Evolutionary conservation across 2,888 invertebrate genomes (phyloP).

Genomic region (Gisinianus flammeolus): DNA sequence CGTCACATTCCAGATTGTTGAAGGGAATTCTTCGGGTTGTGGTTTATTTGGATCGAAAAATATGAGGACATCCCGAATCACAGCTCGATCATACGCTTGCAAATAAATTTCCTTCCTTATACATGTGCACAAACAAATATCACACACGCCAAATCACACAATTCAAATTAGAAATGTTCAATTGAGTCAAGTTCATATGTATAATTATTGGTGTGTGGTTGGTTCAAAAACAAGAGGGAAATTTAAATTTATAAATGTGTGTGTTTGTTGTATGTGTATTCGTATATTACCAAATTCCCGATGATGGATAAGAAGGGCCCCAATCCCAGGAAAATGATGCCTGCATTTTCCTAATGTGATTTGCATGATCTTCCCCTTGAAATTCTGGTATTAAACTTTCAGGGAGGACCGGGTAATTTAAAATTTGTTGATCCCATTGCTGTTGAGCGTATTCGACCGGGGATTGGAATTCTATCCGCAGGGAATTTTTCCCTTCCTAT

Average conservation of each 20-base stretch:
- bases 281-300: slow-evolving; percentile 81
- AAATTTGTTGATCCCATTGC: slow-evolving; percentile 61
- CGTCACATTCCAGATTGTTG: slow-evolving; percentile 49
- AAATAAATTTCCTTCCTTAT: slow-evolving; percentile 74
- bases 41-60: slow-evolving; percentile 52
- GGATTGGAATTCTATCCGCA: slow-evolving; percentile 71
- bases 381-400: slow-evolving; percentile 76
- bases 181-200: too few species aligned
- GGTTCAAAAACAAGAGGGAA: too few species aligned
- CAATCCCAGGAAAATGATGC: slow-evolving; percentile 84
- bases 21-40: slow-evolving; percentile 48
- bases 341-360: slow-evolving; percentile 91
- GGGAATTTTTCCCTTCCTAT: slow-evolving; percentile 65
- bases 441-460: slow-evolving; percentile 69
- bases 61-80: slow-evolving; percentile 70
- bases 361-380: slow-evolving; percentile 89
- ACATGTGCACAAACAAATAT: too few species aligned
- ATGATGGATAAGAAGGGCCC: slow-evolving; percentile 93
- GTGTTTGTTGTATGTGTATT: too few species aligned
- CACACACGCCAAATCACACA: too few species aligned
- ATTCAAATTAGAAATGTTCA: too few species aligned
- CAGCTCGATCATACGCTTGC: slow-evolving; percentile 70
- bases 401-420: slow-evolving; percentile 71
- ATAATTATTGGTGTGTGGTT: too few species aligned
- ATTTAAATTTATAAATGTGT: not conserved